Conservation (phyloP, 2,113 vertebrate genomes). For the Pterocles gutturalis region DNA sequence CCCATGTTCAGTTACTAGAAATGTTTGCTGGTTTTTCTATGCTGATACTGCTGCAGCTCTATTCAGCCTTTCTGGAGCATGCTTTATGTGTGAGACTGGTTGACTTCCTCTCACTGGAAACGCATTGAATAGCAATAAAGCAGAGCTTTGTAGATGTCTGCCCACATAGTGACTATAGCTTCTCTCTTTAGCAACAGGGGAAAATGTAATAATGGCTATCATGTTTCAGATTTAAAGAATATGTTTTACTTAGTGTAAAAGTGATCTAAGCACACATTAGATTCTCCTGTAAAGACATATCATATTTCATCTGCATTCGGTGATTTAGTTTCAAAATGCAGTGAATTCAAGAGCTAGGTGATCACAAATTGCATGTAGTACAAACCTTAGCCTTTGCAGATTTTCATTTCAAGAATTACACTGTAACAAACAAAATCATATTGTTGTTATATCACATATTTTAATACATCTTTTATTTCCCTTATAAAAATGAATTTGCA, state of each 20-base stretch:
- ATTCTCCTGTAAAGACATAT: neutral
- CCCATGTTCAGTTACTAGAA: neutral
- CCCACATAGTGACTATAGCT: constrained; percentile 5
- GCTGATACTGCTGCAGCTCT: neutral
- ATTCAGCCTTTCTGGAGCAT: neutral
- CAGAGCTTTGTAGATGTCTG: constrained; percentile 25
- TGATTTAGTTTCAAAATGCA: neutral
- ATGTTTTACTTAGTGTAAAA: neutral
- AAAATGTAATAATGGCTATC: constrained; percentile 39
- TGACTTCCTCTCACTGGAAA: constrained; percentile 22
- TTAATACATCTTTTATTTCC: neutral
- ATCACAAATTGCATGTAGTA: neutral
- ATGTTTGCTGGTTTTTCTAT: neutral
- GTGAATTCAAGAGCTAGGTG: neutral
- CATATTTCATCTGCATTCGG: neutral
- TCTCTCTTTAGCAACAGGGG: neutral
- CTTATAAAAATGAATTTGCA: neutral
- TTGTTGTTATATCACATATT: neutral
- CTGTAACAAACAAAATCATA: neutral
- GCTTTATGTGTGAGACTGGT: neutral
- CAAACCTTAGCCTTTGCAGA: neutral
- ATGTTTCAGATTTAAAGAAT: neutral
- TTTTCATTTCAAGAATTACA: neutral
- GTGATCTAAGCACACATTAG: neutral
- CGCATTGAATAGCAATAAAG: neutral